These are phyloP conservation scores for Dichetophora obliterata DNA, from an alignment of 2,888 invertebrate genomes.

Conservation along the genomic window DNA sequence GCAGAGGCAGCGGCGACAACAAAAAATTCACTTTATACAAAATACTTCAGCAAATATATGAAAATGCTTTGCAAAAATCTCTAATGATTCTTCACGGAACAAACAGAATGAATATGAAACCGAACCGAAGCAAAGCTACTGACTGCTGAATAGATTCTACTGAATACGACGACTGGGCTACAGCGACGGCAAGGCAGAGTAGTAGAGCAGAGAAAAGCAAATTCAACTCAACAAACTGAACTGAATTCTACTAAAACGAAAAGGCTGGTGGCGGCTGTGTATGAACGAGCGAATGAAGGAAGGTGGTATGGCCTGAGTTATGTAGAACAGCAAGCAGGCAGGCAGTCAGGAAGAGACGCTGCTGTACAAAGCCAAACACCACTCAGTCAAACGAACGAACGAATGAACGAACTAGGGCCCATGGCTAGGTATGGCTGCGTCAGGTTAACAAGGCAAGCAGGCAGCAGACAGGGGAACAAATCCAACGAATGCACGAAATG, in stretches of 20 bases:
- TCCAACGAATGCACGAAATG: conserved; percentile 18
- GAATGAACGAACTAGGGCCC: neutral
- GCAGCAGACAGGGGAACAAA: neutral
- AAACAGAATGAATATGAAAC: conserved; percentile 45
- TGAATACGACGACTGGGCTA: neutral
- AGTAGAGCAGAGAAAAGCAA: neutral
- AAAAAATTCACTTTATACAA: conserved; percentile 25
- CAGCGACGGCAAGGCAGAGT: conserved; percentile 17
- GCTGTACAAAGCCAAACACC: conserved; percentile 23
- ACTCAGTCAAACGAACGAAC: conserved; percentile 20
- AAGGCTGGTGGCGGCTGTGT: neutral
- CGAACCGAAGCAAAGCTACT: conserved; percentile 41
- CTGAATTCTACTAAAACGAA: conserved; percentile 35
- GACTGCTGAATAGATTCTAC: conserved; percentile 36
- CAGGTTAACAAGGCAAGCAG: conserved; percentile 18
- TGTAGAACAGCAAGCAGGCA: neutral
- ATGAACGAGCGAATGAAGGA: no score
- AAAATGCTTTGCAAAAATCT: conserved; percentile 36
- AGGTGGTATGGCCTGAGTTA: neutral
- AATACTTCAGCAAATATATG: conserved; percentile 25
- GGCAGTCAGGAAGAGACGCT: conserved; percentile 29
- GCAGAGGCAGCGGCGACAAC: conserved; percentile 3
- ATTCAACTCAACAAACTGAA: conserved; percentile 45
- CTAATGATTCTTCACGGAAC: conserved; percentile 44
- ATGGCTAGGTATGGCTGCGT: neutral